Base-by-base conservation (phyloP, 2,113 vertebrate species). In the Calyptommatus sinebrachiatus region DNA sequence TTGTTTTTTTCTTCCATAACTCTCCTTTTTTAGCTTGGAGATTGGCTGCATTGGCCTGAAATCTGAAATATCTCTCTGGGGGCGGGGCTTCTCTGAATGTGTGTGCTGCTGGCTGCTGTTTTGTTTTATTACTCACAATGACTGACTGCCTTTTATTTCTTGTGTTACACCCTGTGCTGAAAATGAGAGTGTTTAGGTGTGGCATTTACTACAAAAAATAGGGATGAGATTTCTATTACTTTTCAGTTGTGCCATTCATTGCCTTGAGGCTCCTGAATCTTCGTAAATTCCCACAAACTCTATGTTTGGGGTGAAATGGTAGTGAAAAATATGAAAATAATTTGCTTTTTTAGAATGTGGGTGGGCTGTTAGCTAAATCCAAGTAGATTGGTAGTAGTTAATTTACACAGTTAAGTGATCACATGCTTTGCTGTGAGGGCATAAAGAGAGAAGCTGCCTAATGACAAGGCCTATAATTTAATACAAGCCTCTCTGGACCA, bases 101-200 rank as follows among this genome's bases (percentile, higher is more conserved):
- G 31, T 7, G 24, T 28, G 66, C 66, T 16, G 50, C 50, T 78
- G 16, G 29, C 29, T 78, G 66, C 31, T 70, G 24, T 70, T 69
- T 60, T 78, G 66, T 57, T 18, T 57, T 57, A 10, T 73, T 74
- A 60, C 65, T 80, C 79, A 74, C 62, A 75, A 11, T 69, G 79
- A 20, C 53, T 46, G 65, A 11, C 26, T 41, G 31, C 29, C 53
- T 69, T 12, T 2, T 69, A 28, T 80, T 67, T 66, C 46, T 22
- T 68, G 18, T 7, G 28, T 57, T 48, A 12, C 22, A 18, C 48
- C 50, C 26, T 66, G 67, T 68, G 48, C 14, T 20, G 48, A 48
- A 68, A 29, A 22, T 66, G 46, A 14, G 1, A 7, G n/a, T 69
- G 50, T 24, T 73, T n/a, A 7, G 46, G 35, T 18, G 67, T 61